A percentile compares a stretch with the other conserved stretches of the same genome.
Evolutionary conservation across 2,797 vertebrate species (phyloP).

Genomic region (Pangasius krempfi): DNA sequence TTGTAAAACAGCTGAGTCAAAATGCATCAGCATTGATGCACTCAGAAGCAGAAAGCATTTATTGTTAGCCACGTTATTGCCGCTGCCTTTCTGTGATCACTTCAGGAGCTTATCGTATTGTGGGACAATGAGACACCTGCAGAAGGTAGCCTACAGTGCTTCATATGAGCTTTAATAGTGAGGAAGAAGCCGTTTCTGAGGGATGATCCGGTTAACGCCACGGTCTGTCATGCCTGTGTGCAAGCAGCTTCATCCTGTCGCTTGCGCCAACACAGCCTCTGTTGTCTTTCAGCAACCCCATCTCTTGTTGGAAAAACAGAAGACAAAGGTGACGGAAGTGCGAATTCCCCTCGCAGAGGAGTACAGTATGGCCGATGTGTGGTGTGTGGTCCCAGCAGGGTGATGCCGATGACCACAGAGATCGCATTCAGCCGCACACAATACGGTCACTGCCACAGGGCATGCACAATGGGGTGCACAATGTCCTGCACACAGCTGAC

Average conservation of each 20-base stretch:
- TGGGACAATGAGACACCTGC: neutral
- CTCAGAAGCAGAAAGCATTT: conserved; percentile 22
- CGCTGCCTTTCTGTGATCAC: neutral
- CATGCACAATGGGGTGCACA: conserved; percentile 65
- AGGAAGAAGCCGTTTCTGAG: conserved; percentile 56
- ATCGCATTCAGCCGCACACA: conserved; percentile 75
- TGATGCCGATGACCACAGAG: conserved; percentile 73
- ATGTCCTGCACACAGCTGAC: conserved; percentile 58
- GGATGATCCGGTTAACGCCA: conserved; percentile 39
- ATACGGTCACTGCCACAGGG: conserved; percentile 63
- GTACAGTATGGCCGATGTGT: conserved; percentile 76
- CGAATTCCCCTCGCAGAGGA: conserved; percentile 74
- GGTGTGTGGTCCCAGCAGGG: conserved; percentile 46
- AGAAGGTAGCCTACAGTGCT: conserved; percentile 8
- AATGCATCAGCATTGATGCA: neutral
- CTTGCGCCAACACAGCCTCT: conserved; percentile 74
- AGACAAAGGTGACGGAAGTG: conserved; percentile 78
- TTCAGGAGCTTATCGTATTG: neutral
- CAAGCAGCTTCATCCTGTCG: conserved; percentile 68
- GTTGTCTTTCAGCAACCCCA: conserved; percentile 71
- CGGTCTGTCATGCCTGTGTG: conserved; percentile 57
- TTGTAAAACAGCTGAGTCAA: conserved; percentile 4
- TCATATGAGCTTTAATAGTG: neutral
- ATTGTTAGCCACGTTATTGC: neutral
- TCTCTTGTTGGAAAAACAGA: conserved; percentile 71